A percentile compares a stretch with the other conserved stretches of the same genome.
These are phyloP conservation scores for Nipponia nippon DNA, from an alignment of 2,113 vertebrate genomes.

Conservation along the genomic window DNA sequence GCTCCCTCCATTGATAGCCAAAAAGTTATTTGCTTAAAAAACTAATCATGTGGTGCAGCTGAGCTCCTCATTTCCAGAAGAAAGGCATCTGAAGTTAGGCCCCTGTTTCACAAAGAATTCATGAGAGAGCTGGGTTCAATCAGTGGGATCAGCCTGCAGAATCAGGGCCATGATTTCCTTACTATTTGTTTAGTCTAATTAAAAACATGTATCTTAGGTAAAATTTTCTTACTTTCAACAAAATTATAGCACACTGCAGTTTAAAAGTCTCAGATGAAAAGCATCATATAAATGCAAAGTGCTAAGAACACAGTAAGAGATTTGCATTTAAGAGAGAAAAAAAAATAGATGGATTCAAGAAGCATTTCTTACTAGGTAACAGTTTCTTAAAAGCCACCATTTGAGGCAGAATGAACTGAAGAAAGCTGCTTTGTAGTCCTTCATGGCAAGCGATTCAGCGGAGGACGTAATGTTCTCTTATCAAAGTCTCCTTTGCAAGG, in stretches of 20 bases:
- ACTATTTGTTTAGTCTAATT: conserved; percentile 43
- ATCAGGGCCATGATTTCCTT: neutral
- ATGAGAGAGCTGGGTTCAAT: conserved; percentile 26
- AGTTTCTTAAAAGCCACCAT: neutral
- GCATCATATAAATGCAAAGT: neutral
- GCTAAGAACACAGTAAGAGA: neutral
- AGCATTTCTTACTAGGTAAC: neutral
- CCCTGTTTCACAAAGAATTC: conserved; percentile 32
- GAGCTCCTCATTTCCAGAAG: conserved; percentile 28
- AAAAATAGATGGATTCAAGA: neutral
- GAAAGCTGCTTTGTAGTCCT: neutral
- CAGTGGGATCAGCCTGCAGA: conserved; percentile 34
- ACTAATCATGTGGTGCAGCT: conserved; percentile 55
- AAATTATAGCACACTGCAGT: neutral
- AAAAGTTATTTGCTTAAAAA: conserved; percentile 60
- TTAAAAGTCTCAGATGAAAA: neutral
- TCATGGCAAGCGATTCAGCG: neutral
- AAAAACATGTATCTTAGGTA: neutral
- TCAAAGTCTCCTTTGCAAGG: neutral
- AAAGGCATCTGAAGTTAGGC: conserved; percentile 33
- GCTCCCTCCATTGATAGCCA: conserved; percentile 38
- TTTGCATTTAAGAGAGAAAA: conserved; percentile 13
- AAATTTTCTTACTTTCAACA: neutral
- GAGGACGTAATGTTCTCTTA: neutral
- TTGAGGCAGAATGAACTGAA: neutral